These are phyloP conservation scores for Cordilura impudica DNA, from an alignment of 2,888 invertebrate species.

Conservation along the genomic window DNA sequence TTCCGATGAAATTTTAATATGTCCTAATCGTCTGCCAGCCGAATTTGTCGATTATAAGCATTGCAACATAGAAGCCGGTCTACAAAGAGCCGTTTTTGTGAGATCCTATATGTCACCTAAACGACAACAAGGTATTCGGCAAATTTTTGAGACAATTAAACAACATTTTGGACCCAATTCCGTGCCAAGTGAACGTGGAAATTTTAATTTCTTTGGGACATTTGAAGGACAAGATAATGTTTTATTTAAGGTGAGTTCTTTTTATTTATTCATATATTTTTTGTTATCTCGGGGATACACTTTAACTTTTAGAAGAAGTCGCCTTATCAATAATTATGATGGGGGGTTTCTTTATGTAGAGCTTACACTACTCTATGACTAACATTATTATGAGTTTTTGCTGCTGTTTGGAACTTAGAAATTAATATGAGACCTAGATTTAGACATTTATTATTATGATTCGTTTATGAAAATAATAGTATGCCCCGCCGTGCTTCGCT, in stretches of 20 bases:
- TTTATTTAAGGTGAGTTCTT: conserved; percentile 64
- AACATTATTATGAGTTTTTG: too few species aligned
- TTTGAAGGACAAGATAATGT: conserved; percentile 61
- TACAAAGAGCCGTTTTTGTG: conserved; percentile 62
- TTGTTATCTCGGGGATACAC: neutral
- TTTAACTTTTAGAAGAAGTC: neutral
- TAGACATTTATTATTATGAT: too few species aligned
- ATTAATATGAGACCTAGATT: too few species aligned
- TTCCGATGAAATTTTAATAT: conserved; percentile 61
- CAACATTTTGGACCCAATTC: conserved; percentile 42
- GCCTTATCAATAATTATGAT: neutral
- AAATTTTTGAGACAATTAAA: conserved; percentile 54
- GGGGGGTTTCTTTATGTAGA: neutral
- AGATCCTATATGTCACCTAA: neutral
- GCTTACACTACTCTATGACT: too few species aligned
- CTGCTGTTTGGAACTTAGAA: too few species aligned
- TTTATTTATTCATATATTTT: neutral
- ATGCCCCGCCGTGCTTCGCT: too few species aligned
- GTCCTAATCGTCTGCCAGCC: conserved; percentile 49
- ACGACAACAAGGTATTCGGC: neutral
- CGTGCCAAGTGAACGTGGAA: neutral
- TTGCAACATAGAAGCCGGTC: conserved; percentile 63
- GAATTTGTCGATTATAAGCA: conserved; percentile 36
- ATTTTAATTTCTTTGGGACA: conserved; percentile 62
- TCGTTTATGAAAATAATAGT: too few species aligned